Evolutionary conservation across 2,888 invertebrate genomes (phyloP).

Genomic region (Bugula neritina): DNA sequence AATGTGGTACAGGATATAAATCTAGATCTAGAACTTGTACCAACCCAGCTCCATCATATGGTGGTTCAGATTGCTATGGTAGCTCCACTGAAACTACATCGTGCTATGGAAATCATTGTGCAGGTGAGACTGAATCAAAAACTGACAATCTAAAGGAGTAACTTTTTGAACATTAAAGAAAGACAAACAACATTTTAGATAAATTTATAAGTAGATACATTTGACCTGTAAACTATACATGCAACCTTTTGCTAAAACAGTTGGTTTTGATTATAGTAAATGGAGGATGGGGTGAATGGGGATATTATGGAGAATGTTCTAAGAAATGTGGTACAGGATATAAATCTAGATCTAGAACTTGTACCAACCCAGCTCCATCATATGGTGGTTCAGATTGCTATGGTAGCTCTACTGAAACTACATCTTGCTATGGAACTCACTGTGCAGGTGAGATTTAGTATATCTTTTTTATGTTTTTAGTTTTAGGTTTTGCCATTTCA

Average conservation of each 20-base stretch:
- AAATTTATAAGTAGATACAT: too few relatives aligned
- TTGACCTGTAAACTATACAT: too few relatives aligned
- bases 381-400: constrained; percentile 40
- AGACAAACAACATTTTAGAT: too few relatives aligned
- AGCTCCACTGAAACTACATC: neutral
- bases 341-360: constrained; percentile 37
- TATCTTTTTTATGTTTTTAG: too few relatives aligned
- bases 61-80: constrained; percentile 40
- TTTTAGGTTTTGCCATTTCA: too few relatives aligned
- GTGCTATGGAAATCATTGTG: too few relatives aligned
- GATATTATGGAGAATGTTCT: constrained; percentile 40
- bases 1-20: constrained; percentile 40
- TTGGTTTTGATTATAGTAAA: constrained; percentile 45
- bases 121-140: too few relatives aligned
- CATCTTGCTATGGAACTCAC: neutral
- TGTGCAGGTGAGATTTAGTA: neutral
- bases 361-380: neutral
- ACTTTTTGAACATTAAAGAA: too few relatives aligned
- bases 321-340: constrained; percentile 43
- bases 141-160: too few relatives aligned
- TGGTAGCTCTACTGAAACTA: constrained; percentile 30
- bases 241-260: too few relatives aligned
- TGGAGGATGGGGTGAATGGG: constrained; percentile 46
- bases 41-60: constrained; percentile 41
- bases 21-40: constrained; percentile 40